A percentile compares a stretch with the other conserved stretches of the same genome.
These are phyloP conservation scores for Meteorus sp. DNA, from an alignment of 1,140 invertebrate genomes.

Conservation along the genomic window DNA sequence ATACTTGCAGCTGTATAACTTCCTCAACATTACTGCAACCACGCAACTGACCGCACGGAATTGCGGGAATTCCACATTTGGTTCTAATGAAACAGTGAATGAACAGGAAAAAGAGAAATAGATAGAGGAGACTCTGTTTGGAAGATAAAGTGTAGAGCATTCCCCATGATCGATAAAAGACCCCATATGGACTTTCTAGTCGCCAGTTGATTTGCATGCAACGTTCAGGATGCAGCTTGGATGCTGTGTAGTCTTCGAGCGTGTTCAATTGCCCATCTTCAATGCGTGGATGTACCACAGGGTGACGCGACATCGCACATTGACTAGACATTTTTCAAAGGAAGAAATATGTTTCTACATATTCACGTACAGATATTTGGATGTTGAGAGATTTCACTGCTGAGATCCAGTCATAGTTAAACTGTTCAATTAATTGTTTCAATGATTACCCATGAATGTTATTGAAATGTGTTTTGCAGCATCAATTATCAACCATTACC, in stretches of 20 bases:
- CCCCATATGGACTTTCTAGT: background rate
- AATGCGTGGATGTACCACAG: background rate
- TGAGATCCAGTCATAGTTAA: no score
- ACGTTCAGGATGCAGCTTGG: background rate
- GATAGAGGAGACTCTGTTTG: slow-evolving; percentile 28
- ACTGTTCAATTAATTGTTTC: slow-evolving; percentile 19
- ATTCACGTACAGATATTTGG: no score
- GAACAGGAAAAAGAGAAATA: no score
- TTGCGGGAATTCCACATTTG: no score
- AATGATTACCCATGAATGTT: slow-evolving; percentile 14
- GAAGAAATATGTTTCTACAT: no score
- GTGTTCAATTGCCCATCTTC: background rate
- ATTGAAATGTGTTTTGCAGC: no score
- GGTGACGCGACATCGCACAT: no score
- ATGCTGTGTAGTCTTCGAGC: background rate
- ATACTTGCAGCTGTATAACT: background rate
- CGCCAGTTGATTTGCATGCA: slow-evolving; percentile 2
- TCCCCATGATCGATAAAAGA: slow-evolving; percentile 1
- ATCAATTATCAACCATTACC: slow-evolving; percentile 24
- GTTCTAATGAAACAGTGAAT: no score
- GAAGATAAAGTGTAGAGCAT: no score
- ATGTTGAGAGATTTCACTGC: no score
- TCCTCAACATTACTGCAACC: no score
- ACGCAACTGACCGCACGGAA: slow-evolving; percentile 32
- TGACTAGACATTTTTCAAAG: no score